Percentiles rank a stretch among this genome's conserved stretches.
phyloP scores from a whole-genome alignment of 1,140 invertebrate species.

The Littorina saxatilis region DNA sequence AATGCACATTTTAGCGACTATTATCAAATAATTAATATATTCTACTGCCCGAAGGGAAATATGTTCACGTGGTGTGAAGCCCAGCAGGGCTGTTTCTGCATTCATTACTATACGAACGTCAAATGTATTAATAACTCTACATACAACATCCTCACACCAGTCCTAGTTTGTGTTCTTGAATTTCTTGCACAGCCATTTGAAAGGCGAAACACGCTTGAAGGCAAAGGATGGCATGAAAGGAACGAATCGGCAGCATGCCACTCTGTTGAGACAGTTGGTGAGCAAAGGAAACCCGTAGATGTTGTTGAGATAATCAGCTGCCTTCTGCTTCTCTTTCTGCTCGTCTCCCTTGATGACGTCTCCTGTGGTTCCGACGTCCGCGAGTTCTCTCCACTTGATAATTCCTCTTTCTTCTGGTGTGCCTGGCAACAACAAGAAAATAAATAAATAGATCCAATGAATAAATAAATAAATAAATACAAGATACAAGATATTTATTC shows the following conservation, averaged over 20 bases:
- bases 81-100: too few relatives aligned
- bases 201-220: conserved; percentile 30
- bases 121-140: too few relatives aligned
- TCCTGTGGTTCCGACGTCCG: conserved; percentile 9
- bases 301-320: not conserved
- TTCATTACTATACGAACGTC: too few relatives aligned
- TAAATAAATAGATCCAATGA: too few relatives aligned
- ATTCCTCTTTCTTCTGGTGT: conserved; percentile 63
- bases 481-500: too few relatives aligned
- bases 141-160: too few relatives aligned
- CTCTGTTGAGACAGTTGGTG: conserved; percentile 44
- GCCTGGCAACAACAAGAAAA: conserved; percentile 17
- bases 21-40: too few relatives aligned
- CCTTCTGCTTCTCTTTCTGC: not conserved
- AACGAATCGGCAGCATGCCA: conserved; percentile 52
- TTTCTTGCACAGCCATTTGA: conserved; percentile 27
- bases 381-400: conserved; percentile 56
- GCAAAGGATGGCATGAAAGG: conserved; percentile 63
- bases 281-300: conserved; percentile 62
- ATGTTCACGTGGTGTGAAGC: too few relatives aligned
- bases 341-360: not conserved
- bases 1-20: too few relatives aligned
- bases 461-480: not conserved
- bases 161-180: not conserved
- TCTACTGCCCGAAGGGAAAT: too few relatives aligned